These are phyloP conservation scores for Betta splendens DNA, from an alignment of 2,797 vertebrate species.

Conservation along the genomic window DNA sequence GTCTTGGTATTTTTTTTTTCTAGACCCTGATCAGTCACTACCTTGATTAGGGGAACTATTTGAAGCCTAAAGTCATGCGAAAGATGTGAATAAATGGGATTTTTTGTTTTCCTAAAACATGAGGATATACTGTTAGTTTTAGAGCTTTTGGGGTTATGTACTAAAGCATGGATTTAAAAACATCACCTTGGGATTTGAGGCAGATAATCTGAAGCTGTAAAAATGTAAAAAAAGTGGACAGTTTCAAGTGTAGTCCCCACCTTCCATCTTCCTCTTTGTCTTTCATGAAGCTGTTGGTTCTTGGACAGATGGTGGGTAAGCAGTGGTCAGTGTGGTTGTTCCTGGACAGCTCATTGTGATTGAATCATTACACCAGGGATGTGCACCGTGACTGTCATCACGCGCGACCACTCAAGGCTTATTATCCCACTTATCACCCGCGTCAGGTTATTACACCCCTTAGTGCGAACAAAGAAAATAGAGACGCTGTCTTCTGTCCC, in stretches of 20 bases:
- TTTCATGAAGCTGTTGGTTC: no score
- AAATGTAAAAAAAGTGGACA: neutral
- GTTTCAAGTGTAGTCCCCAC: neutral
- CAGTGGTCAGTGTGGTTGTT: constrained; percentile 51
- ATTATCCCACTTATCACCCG: constrained; percentile 57
- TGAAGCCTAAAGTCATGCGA: no score
- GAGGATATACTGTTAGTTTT: no score
- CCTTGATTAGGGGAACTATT: no score
- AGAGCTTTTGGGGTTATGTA: no score
- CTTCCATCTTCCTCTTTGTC: no score
- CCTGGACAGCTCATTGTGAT: constrained; percentile 44
- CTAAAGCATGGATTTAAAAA: no score
- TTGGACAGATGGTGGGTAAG: constrained; percentile 55
- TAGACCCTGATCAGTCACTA: no score
- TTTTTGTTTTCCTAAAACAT: no score
- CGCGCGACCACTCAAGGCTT: constrained; percentile 53
- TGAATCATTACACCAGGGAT: constrained; percentile 53
- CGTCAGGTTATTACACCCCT: constrained; percentile 65
- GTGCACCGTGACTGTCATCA: constrained; percentile 55
- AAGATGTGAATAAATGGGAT: no score
- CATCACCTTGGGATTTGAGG: neutral
- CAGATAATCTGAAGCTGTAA: neutral
- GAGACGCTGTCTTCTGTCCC: constrained; percentile 58
- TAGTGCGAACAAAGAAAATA: constrained; percentile 64
- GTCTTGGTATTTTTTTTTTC: no score